Conservation (phyloP, 2,888 invertebrate genomes). For the Cryptus armator region DNA sequence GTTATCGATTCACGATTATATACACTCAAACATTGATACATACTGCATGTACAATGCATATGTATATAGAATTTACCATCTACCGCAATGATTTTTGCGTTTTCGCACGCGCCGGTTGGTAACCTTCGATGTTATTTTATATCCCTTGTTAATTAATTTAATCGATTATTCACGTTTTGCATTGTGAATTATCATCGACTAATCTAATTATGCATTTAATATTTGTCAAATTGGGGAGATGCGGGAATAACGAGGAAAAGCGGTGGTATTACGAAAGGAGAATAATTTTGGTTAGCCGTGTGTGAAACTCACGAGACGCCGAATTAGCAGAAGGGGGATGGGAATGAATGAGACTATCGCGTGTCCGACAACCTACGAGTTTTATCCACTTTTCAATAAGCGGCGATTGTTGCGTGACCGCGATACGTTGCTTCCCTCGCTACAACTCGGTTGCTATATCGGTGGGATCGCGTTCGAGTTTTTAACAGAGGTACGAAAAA, state of each 20-base stretch:
- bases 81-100: not conserved
- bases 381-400: conserved; percentile 60
- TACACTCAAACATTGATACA: not conserved
- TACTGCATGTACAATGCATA: not conserved
- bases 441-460: not conserved
- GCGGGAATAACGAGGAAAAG: too few species aligned
- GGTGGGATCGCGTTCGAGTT: conserved; percentile 19
- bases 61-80: not conserved
- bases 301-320: not conserved
- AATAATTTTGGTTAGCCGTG: not conserved
- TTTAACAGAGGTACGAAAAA: not conserved
- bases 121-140: not conserved
- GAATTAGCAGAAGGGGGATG: not conserved
- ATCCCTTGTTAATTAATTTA: not conserved
- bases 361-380: conserved; percentile 29
- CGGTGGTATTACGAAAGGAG: not conserved
- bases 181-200: not conserved
- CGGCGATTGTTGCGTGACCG: conserved; percentile 52
- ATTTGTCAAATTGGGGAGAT: too few species aligned
- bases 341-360: conserved; percentile 33
- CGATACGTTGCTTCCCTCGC: conserved; percentile 9
- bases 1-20: conserved; percentile 11
- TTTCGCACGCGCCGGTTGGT: not conserved
- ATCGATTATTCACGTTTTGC: not conserved
- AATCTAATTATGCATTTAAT: too few species aligned